Conservation (phyloP, 1,140 invertebrate genomes). For the Drosophila chauvacae region DNA sequence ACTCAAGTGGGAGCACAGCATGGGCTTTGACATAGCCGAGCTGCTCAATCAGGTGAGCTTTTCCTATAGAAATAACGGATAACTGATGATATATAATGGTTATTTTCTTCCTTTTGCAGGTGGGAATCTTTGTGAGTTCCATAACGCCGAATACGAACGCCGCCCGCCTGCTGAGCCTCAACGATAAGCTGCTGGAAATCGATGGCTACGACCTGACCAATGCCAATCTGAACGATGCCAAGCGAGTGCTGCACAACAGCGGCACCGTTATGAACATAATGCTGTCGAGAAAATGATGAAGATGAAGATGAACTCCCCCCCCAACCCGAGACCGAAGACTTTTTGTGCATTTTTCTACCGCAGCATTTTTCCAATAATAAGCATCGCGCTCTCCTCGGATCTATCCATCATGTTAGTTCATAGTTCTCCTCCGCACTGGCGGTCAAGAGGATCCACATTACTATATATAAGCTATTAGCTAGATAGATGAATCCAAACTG, state of each 20-base stretch:
- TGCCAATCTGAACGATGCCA: slow-evolving; percentile 86
- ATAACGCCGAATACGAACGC: slow-evolving; percentile 86
- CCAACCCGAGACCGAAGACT: slow-evolving; percentile 75
- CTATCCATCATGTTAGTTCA: slow-evolving; percentile 57
- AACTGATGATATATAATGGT: not conserved
- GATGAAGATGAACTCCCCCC: slow-evolving; percentile 2
- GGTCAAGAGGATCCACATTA: slow-evolving; percentile 9
- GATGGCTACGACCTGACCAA: slow-evolving; percentile 88
- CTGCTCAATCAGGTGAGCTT: slow-evolving; percentile 66
- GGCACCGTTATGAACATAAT: slow-evolving; percentile 86
- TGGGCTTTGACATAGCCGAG: slow-evolving; percentile 74
- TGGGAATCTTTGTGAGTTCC: slow-evolving; percentile 87
- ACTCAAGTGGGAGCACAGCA: slow-evolving; percentile 69
- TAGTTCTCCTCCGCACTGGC: slow-evolving; percentile 41
- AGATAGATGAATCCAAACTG: slow-evolving; percentile 53
- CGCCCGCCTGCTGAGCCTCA: slow-evolving; percentile 85
- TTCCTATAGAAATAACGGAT: too few species aligned
- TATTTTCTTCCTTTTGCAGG: slow-evolving; percentile 64
- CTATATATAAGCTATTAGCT: slow-evolving; percentile 22
- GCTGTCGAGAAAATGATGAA: slow-evolving; percentile 84
- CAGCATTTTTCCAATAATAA: slow-evolving; percentile 49
- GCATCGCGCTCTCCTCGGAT: slow-evolving; percentile 32
- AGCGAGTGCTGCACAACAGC: slow-evolving; percentile 85
- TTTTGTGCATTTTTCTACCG: slow-evolving; percentile 76
- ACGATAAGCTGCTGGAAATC: slow-evolving; percentile 87